Evolutionary conservation across 1,140 invertebrate genomes (phyloP).

Genomic region (Limonius californicus): DNA sequence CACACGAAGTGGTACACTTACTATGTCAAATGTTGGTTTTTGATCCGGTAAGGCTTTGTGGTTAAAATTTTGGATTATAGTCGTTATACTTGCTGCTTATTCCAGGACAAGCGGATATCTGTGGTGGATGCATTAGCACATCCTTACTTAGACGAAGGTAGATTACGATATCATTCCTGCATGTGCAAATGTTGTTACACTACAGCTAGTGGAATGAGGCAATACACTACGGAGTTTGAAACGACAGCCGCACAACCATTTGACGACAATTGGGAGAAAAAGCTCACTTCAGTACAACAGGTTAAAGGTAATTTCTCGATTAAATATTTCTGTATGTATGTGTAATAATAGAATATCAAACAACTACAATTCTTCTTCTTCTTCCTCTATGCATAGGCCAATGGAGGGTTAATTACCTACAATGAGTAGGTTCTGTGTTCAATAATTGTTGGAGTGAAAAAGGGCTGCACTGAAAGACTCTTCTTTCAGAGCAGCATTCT

Average conservation of each 20-base stretch:
- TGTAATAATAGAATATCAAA: too few species aligned
- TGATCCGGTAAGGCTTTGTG: conserved; percentile 79
- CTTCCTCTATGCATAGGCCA: too few species aligned
- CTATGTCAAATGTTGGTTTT: conserved; percentile 98
- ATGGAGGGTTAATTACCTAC: too few species aligned
- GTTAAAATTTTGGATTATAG: not conserved
- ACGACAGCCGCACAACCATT: conserved; percentile 84
- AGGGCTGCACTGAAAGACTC: too few species aligned
- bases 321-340: too few species aligned
- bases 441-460: too few species aligned
- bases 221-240: conserved; percentile 92
- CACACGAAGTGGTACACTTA: conserved; percentile 95
- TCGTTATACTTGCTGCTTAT: too few species aligned
- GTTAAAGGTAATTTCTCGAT: conserved; percentile 90
- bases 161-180: conserved; percentile 97
- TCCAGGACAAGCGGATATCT: conserved; percentile 87
- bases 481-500: too few species aligned
- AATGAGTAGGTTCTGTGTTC: too few species aligned
- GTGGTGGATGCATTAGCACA: conserved; percentile 92
- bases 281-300: conserved; percentile 86
- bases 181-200: conserved; percentile 98
- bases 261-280: conserved; percentile 92
- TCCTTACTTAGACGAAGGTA: conserved; percentile 95
- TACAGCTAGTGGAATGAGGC: conserved; percentile 67
- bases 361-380: too few species aligned